phyloP scores from a whole-genome alignment of 2,888 invertebrate genomes.

The Cataglyphis albicans region DNA sequence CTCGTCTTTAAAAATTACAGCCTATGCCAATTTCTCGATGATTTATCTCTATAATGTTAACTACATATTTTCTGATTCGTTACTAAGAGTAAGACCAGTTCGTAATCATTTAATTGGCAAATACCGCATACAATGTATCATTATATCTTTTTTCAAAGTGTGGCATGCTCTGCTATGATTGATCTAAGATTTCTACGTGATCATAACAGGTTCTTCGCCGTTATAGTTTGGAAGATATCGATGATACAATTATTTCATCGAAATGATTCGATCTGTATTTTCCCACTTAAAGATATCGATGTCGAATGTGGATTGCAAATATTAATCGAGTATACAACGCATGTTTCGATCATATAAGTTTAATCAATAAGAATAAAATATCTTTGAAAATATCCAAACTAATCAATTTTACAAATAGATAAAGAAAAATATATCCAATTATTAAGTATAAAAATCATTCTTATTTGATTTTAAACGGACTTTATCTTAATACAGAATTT shows the following conservation, averaged over 20 bases:
- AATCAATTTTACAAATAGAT: neutral
- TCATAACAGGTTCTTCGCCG: constrained; percentile 23
- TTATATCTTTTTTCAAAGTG: neutral
- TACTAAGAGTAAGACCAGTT: neutral
- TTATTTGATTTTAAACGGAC: neutral
- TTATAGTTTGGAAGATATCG: constrained; percentile 37
- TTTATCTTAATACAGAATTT: neutral
- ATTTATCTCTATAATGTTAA: constrained; percentile 17
- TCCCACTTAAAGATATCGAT: constrained; percentile 15
- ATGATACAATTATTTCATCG: constrained; percentile 51
- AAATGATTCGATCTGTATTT: constrained; percentile 50
- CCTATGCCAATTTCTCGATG: neutral
- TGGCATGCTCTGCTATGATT: constrained; percentile 9
- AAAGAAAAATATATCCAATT: neutral
- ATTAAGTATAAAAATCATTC: neutral
- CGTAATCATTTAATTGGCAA: constrained; percentile 1
- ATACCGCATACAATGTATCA: constrained; percentile 6
- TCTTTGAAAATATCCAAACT: neutral
- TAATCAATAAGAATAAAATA: neutral
- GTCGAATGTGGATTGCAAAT: neutral
- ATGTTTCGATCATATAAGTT: neutral
- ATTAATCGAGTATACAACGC: neutral
- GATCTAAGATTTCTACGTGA: constrained; percentile 20
- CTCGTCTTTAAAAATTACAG: neutral
- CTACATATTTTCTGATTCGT: neutral